Conservation (phyloP, 2,888 invertebrate genomes). For the Xanthostigma xanthostigma region DNA sequence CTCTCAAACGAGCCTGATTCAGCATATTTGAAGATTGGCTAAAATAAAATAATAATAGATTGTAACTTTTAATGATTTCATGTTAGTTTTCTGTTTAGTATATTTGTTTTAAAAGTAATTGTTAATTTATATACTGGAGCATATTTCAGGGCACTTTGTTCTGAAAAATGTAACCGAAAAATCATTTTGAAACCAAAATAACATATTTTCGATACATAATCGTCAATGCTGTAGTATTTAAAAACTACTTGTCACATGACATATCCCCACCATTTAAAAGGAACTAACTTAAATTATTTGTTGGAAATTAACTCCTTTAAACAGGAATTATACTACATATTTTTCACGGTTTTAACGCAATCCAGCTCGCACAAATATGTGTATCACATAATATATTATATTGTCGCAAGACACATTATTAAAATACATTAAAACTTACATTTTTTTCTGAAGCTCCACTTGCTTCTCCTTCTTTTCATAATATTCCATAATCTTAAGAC, state of each 20-base stretch:
- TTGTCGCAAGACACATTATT: slow-evolving; percentile 16
- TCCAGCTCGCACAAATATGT: background rate
- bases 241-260: too few relatives aligned
- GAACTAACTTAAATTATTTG: background rate
- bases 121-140: too few relatives aligned
- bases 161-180: too few relatives aligned
- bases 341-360: background rate
- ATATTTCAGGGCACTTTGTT: too few relatives aligned
- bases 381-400: background rate
- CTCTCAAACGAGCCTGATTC: slow-evolving; percentile 92
- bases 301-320: too few relatives aligned
- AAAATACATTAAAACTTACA: slow-evolving; percentile 42
- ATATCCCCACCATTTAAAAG: too few relatives aligned
- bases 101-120: too few relatives aligned
- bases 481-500: slow-evolving; percentile 98
- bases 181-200: too few relatives aligned
- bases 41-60: slow-evolving; percentile 16
- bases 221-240: too few relatives aligned
- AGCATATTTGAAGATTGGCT: slow-evolving; percentile 98
- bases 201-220: too few relatives aligned
- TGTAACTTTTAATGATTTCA: slow-evolving; percentile 6
- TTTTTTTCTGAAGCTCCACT: slow-evolving; percentile 97
- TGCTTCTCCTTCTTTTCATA: slow-evolving; percentile 99
- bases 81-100: background rate
- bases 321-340: too few relatives aligned